Evolutionary conservation across 1,140 invertebrate species (phyloP).

Genomic region (Copidosoma floridanum): DNA sequence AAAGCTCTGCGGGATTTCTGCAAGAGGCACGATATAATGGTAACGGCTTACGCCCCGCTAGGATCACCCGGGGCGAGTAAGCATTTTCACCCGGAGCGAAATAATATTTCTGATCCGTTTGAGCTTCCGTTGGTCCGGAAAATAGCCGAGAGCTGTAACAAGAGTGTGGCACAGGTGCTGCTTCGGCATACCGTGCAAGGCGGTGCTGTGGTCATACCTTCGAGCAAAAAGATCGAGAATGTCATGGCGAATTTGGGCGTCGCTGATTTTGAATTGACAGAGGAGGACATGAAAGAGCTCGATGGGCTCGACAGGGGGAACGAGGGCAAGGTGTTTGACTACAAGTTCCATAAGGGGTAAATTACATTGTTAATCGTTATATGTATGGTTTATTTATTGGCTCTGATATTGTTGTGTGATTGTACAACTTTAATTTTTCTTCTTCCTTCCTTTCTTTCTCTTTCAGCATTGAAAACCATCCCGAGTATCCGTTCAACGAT

Average conservation of each 20-base stretch:
- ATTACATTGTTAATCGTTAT: background rate
- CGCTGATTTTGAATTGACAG: slow-evolving; percentile 60
- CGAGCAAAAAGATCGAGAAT: slow-evolving; percentile 71
- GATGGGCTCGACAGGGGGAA: slow-evolving; percentile 57
- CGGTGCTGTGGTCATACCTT: slow-evolving; percentile 77
- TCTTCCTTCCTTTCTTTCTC: background rate
- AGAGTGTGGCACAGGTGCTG: slow-evolving; percentile 66
- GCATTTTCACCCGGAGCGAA: slow-evolving; percentile 55
- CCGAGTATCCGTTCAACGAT: slow-evolving; percentile 57
- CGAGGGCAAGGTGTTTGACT: slow-evolving; percentile 60
- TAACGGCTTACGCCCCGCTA: slow-evolving; percentile 82
- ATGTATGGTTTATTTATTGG: background rate
- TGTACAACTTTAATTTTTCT: background rate
- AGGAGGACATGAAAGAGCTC: slow-evolving; percentile 56
- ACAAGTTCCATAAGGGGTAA: slow-evolving; percentile 60
- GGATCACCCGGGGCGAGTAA: slow-evolving; percentile 64
- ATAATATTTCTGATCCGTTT: slow-evolving; percentile 66
- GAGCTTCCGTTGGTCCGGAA: slow-evolving; percentile 66
- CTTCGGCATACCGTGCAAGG: slow-evolving; percentile 73
- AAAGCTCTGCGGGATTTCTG: slow-evolving; percentile 73
- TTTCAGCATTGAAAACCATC: slow-evolving; percentile 57
- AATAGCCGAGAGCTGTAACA: slow-evolving; percentile 68
- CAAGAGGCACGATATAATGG: slow-evolving; percentile 65
- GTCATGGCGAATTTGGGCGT: slow-evolving; percentile 65
- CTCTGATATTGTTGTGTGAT: background rate